A percentile compares a stretch with the other conserved stretches of the same genome.
Conservation (phyloP, 2,113 vertebrate species). For the Microtus pennsylvanicus region DNA sequence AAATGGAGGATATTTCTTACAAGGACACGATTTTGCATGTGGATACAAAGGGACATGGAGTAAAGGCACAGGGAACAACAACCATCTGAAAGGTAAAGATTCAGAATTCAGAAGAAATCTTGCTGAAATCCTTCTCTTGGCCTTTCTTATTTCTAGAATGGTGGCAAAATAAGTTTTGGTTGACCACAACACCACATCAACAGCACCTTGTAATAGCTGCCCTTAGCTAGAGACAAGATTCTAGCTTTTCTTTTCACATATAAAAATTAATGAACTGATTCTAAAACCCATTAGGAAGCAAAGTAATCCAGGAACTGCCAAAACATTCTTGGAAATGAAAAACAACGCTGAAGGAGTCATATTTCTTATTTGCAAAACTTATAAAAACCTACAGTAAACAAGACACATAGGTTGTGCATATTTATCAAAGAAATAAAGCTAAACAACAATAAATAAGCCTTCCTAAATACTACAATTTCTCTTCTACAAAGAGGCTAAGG, state of each 20-base stretch:
- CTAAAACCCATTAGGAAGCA: not conserved
- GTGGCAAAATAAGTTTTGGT: not conserved
- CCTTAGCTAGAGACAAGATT: not conserved
- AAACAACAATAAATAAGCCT: not conserved
- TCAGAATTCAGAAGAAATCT: not conserved
- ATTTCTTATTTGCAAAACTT: not conserved
- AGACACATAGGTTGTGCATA: not conserved
- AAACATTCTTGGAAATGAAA: not conserved
- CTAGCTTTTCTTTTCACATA: not conserved
- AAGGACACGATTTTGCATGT: not conserved
- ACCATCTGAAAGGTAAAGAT: not conserved
- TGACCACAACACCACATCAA: not conserved
- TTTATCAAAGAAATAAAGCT: not conserved
- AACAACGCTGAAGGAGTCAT: not conserved
- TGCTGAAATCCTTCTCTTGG: not conserved
- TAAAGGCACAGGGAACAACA: not conserved
- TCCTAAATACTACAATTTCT: not conserved
- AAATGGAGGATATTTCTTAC: not conserved
- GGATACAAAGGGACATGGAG: not conserved
- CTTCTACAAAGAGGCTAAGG: not conserved
- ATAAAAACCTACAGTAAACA: not conserved
- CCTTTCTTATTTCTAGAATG: not conserved
- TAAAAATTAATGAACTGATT: not conserved
- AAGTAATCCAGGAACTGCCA: not conserved
- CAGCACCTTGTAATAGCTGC: not conserved